Evolutionary conservation across 2,797 vertebrate species (phyloP).

Genomic region (Lagocephalus sceleratus): DNA sequence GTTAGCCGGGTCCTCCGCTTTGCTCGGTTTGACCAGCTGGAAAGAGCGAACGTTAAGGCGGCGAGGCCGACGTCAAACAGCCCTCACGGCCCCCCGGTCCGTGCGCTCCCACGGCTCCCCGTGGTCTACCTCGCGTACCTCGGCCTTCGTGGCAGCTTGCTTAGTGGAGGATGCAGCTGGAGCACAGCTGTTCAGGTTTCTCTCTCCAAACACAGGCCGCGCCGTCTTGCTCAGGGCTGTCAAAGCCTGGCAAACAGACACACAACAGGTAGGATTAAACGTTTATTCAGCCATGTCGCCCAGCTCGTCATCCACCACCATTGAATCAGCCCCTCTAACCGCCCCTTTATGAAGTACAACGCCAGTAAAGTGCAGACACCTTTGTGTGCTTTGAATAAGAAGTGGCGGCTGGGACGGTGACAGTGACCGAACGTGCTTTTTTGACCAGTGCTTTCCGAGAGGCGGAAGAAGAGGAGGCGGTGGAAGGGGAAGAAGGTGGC

Average conservation of each 20-base stretch:
- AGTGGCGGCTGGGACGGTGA: constrained; percentile 46
- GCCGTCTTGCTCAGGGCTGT: constrained; percentile 73
- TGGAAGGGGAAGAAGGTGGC: constrained; percentile 61
- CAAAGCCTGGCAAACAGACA: constrained; percentile 80
- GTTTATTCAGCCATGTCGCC: too few species aligned
- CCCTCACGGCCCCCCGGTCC: too few species aligned
- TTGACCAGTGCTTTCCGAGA: constrained; percentile 74
- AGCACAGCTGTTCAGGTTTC: constrained; percentile 87
- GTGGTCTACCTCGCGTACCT: constrained; percentile 53
- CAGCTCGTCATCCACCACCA: too few species aligned
- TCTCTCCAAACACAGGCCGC: constrained; percentile 93
- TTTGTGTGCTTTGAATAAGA: constrained; percentile 81
- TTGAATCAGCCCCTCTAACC: neutral
- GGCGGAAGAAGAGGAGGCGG: constrained; percentile 33
- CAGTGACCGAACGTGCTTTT: constrained; percentile 72
- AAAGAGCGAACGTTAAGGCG: too few species aligned
- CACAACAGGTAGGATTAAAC: constrained; percentile 10
- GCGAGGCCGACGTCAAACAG: too few species aligned
- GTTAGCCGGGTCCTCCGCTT: constrained; percentile 71
- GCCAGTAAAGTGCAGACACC: constrained; percentile 72
- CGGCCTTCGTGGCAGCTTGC: constrained; percentile 73
- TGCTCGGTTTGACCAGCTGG: constrained; percentile 80
- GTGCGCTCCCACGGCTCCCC: neutral
- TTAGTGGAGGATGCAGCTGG: constrained; percentile 65
- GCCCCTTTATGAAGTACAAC: neutral